Evolutionary conservation across 2,113 vertebrate species (phyloP).

Genomic region (Nestor notabilis): DNA sequence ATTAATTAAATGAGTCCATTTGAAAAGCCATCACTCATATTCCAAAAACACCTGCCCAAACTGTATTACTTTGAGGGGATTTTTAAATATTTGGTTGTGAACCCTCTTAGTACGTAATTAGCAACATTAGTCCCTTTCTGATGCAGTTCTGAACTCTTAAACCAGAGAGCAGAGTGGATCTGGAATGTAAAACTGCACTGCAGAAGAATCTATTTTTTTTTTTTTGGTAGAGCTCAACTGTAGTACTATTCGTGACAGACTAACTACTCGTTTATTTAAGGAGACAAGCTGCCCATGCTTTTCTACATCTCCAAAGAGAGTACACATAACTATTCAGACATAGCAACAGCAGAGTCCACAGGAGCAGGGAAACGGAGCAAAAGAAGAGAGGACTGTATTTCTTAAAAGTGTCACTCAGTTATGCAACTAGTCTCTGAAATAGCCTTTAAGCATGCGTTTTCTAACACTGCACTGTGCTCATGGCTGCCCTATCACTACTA

Average conservation of each 20-base stretch:
- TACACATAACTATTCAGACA: background rate
- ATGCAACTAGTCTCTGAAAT: background rate
- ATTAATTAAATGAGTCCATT: background rate
- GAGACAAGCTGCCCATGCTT: background rate
- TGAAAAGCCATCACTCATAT: background rate
- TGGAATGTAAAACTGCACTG: background rate
- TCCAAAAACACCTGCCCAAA: background rate
- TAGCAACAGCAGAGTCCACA: background rate
- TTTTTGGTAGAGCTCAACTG: background rate
- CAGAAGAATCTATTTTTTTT: background rate
- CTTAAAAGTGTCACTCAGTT: background rate
- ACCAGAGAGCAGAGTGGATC: background rate
- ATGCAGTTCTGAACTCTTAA: background rate
- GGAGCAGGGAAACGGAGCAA: background rate
- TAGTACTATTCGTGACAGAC: background rate
- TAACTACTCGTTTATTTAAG: background rate
- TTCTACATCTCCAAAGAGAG: background rate
- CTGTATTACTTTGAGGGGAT: background rate
- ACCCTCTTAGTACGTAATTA: background rate
- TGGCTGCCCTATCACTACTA: background rate
- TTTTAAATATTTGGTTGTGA: background rate
- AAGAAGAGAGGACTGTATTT: background rate
- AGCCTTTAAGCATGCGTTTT: background rate
- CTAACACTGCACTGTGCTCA: background rate
- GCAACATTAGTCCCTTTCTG: background rate